Evolutionary conservation across 1,140 invertebrate genomes (phyloP).

Genomic region (Drosophila quadrilineata): DNA sequence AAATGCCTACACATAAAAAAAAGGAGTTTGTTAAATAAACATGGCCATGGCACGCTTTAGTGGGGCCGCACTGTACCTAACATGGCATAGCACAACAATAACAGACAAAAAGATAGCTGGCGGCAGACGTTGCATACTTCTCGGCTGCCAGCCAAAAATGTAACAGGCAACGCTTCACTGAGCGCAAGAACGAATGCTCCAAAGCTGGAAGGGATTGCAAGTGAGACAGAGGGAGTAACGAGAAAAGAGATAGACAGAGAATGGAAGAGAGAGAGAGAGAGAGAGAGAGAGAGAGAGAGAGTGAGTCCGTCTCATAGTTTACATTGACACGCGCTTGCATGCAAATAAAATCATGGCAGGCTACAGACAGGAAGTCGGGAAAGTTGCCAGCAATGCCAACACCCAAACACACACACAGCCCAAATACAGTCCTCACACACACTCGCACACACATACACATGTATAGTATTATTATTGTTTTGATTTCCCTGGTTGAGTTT

Average conservation of each 20-base stretch:
- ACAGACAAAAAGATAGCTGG: no score
- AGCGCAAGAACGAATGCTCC: conserved; percentile 1
- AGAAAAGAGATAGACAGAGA: no score
- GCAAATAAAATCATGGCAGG: conserved; percentile 56
- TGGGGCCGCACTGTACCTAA: conserved; percentile 9
- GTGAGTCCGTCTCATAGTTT: conserved; percentile 42
- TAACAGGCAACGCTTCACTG: conserved; percentile 51
- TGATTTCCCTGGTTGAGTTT: conserved; percentile 33
- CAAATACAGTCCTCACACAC: conserved; percentile 1
- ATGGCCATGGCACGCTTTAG: background rate
- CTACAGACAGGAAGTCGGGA: conserved; percentile 48
- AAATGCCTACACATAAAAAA: conserved; percentile 43
- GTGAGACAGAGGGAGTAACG: background rate
- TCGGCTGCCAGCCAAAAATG: conserved; percentile 53
- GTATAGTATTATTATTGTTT: conserved; percentile 47
- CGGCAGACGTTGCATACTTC: conserved; percentile 51
- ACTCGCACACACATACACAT: background rate
- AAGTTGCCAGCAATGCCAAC: conserved; percentile 19
- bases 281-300: background rate
- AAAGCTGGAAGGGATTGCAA: background rate
- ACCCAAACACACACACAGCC: conserved; percentile 1
- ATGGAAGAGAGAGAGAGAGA: background rate
- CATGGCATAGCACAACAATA: no score
- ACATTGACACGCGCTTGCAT: conserved; percentile 58
- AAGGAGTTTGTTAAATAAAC: no score